A percentile compares a stretch with the other conserved stretches of the same genome.
Conservation (phyloP, 2,888 invertebrate species). For the Mythimna lalbum region DNA sequence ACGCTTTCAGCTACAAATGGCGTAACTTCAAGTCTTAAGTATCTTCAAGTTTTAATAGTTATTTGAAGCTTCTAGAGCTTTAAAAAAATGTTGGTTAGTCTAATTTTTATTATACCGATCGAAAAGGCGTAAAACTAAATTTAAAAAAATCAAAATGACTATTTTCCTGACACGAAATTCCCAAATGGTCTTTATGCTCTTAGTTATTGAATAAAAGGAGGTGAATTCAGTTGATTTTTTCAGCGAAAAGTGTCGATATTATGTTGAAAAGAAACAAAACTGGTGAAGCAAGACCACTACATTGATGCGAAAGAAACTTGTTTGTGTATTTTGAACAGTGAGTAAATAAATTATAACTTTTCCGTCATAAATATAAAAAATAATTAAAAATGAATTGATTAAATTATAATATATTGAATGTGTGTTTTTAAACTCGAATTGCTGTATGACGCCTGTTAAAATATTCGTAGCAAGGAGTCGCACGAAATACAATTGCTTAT, state of each 20-base stretch:
- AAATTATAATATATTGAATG: slow-evolving; percentile 6
- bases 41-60: too few relatives aligned
- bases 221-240: too few relatives aligned
- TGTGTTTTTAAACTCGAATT: slow-evolving; percentile 25
- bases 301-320: slow-evolving; percentile 22
- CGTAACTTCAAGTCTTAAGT: too few relatives aligned
- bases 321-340: slow-evolving; percentile 26
- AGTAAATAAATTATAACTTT: slow-evolving; percentile 22
- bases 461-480: slow-evolving; percentile 44
- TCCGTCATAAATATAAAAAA: slow-evolving; percentile 31
- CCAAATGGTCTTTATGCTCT: too few relatives aligned
- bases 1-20: too few relatives aligned
- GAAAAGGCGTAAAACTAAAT: too few relatives aligned
- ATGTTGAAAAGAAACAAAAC: slow-evolving; percentile 12
- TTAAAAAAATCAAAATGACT: too few relatives aligned
- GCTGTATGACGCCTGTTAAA: slow-evolving; percentile 55
- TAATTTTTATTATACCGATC: too few relatives aligned
- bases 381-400: slow-evolving; percentile 33
- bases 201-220: too few relatives aligned
- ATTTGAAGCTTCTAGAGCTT: too few relatives aligned
- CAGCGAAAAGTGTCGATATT: not conserved
- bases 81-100: too few relatives aligned
- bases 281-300: slow-evolving; percentile 2
- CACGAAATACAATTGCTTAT: slow-evolving; percentile 33
- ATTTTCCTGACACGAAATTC: too few relatives aligned